Evolutionary conservation across 1,140 invertebrate genomes (phyloP).

Genomic region (Heliothis virescens): DNA sequence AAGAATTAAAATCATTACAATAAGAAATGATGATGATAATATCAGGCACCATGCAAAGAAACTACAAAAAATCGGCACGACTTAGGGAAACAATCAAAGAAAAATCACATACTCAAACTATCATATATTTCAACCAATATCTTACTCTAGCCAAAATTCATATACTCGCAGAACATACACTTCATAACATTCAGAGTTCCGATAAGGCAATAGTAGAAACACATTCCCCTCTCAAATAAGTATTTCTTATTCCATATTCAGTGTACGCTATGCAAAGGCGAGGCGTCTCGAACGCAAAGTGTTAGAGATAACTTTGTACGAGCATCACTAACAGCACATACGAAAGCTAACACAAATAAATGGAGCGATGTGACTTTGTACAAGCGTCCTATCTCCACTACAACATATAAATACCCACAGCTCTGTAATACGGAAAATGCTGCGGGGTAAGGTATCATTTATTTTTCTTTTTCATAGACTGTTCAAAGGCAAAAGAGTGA

Average conservation of each 20-base stretch:
- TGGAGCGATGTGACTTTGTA: conserved; percentile 55
- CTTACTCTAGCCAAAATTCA: too few species aligned
- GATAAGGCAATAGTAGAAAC: conserved; percentile 34
- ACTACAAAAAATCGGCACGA: too few species aligned
- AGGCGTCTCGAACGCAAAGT: conserved; percentile 53
- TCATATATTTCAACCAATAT: not conserved
- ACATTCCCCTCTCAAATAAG: conserved; percentile 36
- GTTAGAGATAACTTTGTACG: conserved; percentile 60
- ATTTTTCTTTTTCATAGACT: conserved; percentile 54
- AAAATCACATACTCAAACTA: not conserved
- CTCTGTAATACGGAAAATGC: conserved; percentile 41
- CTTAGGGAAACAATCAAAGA: too few species aligned
- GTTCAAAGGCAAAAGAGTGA: conserved; percentile 49
- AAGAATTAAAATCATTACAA: too few species aligned
- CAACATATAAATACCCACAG: conserved; percentile 21
- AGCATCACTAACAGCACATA: conserved; percentile 52
- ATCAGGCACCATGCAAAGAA: too few species aligned
- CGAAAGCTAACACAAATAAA: conserved; percentile 56
- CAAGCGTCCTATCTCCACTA: conserved; percentile 44
- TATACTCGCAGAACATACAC: not conserved
- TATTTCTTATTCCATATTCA: conserved; percentile 53
- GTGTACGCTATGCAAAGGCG: conserved; percentile 50
- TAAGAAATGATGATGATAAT: too few species aligned
- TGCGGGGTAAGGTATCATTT: conserved; percentile 51
- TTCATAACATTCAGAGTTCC: conserved; percentile 24